Evolutionary conservation across 1,140 invertebrate species (phyloP).

Genomic region (Brachionus koreanus): DNA sequence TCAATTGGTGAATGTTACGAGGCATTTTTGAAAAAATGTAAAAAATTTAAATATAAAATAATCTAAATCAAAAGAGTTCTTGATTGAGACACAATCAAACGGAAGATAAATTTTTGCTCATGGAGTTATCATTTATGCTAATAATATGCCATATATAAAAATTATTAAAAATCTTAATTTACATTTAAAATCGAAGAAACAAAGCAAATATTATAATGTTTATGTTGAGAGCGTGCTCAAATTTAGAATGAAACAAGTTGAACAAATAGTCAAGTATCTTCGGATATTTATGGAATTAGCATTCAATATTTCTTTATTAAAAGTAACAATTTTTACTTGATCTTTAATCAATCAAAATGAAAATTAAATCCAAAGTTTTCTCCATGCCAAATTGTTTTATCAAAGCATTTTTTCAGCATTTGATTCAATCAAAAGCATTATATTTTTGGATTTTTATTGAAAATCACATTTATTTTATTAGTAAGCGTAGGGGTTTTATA

Average conservation of each 20-base stretch:
- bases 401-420: too few relatives aligned
- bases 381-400: too few relatives aligned
- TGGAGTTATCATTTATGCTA: background rate
- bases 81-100: background rate
- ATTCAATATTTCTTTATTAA: too few relatives aligned
- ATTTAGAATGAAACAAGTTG: background rate
- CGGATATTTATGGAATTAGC: background rate
- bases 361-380: too few relatives aligned
- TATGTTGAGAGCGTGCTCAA: background rate
- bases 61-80: conserved; percentile 2
- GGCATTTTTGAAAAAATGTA: conserved; percentile 20
- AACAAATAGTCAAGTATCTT: background rate
- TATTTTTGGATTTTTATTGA: too few relatives aligned
- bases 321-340: too few relatives aligned
- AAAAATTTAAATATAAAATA: conserved; percentile 10
- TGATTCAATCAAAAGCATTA: too few relatives aligned
- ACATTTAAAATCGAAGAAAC: conserved; percentile 7
- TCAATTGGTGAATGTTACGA: conserved; percentile 26
- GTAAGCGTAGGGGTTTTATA: too few relatives aligned
- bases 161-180: background rate
- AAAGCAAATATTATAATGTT: conserved; percentile 4
- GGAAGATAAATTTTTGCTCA: background rate
- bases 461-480: too few relatives aligned
- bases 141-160: background rate
- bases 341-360: too few relatives aligned